phyloP scores from a whole-genome alignment of 2,888 invertebrate genomes.

The Tipula helvola region DNA sequence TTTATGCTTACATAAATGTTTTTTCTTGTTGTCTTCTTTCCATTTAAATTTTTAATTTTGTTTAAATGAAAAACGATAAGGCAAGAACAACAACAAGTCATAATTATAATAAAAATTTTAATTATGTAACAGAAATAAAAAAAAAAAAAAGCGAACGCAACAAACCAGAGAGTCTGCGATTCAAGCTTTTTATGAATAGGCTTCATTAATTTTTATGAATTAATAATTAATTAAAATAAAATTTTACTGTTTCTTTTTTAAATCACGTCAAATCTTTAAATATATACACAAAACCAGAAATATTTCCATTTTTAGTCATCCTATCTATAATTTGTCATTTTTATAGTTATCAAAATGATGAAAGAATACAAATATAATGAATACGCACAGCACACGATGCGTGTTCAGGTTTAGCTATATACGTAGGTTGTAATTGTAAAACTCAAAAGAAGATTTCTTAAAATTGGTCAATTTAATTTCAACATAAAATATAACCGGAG shows the following conservation, averaged over 20 bases:
- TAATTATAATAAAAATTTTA: neutral
- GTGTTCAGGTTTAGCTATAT: neutral
- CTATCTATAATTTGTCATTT: neutral
- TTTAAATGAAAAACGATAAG: neutral
- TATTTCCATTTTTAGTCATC: neutral
- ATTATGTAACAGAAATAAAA: neutral
- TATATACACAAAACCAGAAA: neutral
- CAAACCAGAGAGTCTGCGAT: neutral
- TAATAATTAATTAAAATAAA: neutral
- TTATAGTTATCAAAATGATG: neutral
- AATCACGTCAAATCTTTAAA: neutral
- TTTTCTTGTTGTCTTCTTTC: neutral
- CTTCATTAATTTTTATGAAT: neutral
- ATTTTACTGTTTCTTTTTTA: neutral
- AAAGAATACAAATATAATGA: neutral
- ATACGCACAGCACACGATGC: neutral
- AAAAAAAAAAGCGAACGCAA: neutral
- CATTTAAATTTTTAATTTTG: neutral
- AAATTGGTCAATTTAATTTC: too few species aligned
- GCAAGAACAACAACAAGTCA: neutral
- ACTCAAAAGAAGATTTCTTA: too few species aligned
- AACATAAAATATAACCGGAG: too few species aligned
- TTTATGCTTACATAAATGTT: neutral
- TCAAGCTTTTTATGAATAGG: neutral
- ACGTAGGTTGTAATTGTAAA: too few species aligned